Evolutionary conservation across 2,113 vertebrate genomes (phyloP).

Genomic region (Scomber japonicus): DNA sequence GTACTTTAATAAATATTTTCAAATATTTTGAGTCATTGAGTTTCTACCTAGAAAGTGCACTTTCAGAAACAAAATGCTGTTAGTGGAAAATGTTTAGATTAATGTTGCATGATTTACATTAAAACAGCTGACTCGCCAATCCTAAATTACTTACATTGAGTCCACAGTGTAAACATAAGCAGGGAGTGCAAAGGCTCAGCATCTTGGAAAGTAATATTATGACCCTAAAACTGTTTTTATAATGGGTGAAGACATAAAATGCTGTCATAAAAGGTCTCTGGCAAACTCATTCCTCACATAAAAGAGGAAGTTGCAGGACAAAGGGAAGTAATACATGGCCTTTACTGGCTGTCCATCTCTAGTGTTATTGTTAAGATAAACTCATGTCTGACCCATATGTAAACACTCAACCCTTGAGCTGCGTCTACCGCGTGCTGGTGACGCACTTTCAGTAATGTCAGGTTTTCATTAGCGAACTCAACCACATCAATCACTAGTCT

Average conservation of each 20-base stretch:
- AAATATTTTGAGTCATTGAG: slow-evolving; percentile 53
- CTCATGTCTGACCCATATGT: slow-evolving; percentile 10
- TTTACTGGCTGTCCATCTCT: slow-evolving; percentile 12
- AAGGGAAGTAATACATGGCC: neutral
- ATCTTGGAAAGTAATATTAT: neutral
- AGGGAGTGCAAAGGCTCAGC: neutral
- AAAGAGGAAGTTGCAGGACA: slow-evolving; percentile 5
- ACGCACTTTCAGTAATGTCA: slow-evolving; percentile 47
- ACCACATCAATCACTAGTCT: slow-evolving; percentile 7
- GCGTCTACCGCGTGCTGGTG: slow-evolving; percentile 17
- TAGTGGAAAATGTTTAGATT: neutral
- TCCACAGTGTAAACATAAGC: neutral
- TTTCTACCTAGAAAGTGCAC: neutral
- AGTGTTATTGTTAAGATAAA: slow-evolving; percentile 40
- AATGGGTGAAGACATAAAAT: neutral
- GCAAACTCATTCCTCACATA: neutral
- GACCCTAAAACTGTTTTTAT: neutral
- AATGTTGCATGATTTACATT: neutral
- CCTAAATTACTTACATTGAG: neutral
- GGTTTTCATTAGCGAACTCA: slow-evolving; percentile 19
- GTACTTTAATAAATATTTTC: slow-evolving; percentile 84
- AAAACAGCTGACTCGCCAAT: neutral
- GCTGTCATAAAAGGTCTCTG: neutral
- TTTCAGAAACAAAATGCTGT: neutral
- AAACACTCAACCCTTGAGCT: slow-evolving; percentile 3